A percentile compares a stretch with the other conserved stretches of the same genome.
phyloP scores from a whole-genome alignment of 2,113 vertebrate genomes.

The Numida meleagris region DNA sequence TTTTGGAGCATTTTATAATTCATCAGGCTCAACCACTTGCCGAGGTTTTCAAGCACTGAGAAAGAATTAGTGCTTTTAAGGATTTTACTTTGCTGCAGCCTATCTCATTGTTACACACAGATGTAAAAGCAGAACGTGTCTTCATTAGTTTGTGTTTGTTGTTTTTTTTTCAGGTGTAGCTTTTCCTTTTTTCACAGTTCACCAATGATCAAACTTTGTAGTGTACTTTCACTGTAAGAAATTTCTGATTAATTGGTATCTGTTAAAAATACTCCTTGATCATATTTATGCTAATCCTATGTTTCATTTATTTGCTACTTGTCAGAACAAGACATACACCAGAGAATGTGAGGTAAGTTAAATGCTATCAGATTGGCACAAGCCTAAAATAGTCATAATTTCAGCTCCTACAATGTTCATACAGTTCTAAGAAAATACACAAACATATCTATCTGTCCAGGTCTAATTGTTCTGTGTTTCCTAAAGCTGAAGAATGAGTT shows the following conservation, averaged over 20 bases:
- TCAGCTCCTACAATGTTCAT: neutral
- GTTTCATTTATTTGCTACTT: constrained; percentile 24
- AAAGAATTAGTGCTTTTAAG: neutral
- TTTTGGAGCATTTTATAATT: neutral
- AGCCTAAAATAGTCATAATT: neutral
- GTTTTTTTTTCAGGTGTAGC: neutral
- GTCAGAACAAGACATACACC: constrained; percentile 66
- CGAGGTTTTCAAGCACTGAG: neutral
- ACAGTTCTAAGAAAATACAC: neutral
- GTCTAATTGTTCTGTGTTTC: neutral
- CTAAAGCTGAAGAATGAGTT: neutral
- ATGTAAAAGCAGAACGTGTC: neutral
- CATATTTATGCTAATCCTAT: neutral
- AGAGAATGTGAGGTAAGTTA: constrained; percentile 72
- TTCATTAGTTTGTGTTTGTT: neutral
- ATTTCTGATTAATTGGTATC: neutral
- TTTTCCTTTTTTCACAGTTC: constrained; percentile 11
- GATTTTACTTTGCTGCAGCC: neutral
- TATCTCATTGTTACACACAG: neutral
- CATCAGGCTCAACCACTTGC: neutral
- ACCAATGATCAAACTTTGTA: neutral
- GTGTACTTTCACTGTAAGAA: neutral
- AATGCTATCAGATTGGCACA: neutral
- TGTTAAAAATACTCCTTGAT: neutral
- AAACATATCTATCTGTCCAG: neutral